Base-by-base conservation (phyloP, 2,888 invertebrate genomes). In the Anoplius nigerrimus region DNA sequence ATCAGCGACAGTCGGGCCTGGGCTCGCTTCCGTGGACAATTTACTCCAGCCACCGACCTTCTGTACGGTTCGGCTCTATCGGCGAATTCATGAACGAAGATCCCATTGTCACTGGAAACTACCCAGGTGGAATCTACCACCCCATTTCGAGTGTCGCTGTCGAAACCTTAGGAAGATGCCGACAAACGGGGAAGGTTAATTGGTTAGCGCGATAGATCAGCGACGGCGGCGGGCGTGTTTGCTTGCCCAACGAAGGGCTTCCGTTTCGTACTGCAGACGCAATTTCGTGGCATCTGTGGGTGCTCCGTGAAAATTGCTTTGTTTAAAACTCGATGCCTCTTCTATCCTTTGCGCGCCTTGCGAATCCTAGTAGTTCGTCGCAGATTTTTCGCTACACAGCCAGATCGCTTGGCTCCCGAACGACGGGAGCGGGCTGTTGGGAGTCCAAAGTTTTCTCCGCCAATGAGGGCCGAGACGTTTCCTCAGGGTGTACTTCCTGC, bases 401-500 rank as follows among this genome's bases (percentile, higher is more conserved):
- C n/a, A n/a, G n/a, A n/a, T n/a, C n/a, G n/a, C n/a, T n/a, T n/a
- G n/a, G n/a, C n/a, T n/a, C n/a, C n/a, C n/a, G n/a, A n/a, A n/a
- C n/a, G n/a, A n/a, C n/a, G n/a, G n/a, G n/a, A n/a, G n/a, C n/a
- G n/a, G n/a, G n/a, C n/a, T n/a, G n/a, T n/a, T n/a, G n/a, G n/a
- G n/a, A n/a, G 11, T 82, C 75, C 83, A 83, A 82, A 82, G 76
- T 81, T 78, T 84, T 76, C 82, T n/a, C 79, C 78, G 74, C 72
- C 78, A 79, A 82, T 82, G 79, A 81, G 81, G 78, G 69, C 68
- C 64, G 72, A 78, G 75, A 70, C 56, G 75, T 80, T 81, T 75
- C 72, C 74, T 75, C 66, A 72, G 76, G 74, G 76, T 80, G 79
- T 80, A 81, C 82, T 86, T 86, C 84, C 86, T 86, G 81, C 82